Evolutionary conservation across 2,113 vertebrate species (phyloP).

Genomic region (Strigops habroptila): DNA sequence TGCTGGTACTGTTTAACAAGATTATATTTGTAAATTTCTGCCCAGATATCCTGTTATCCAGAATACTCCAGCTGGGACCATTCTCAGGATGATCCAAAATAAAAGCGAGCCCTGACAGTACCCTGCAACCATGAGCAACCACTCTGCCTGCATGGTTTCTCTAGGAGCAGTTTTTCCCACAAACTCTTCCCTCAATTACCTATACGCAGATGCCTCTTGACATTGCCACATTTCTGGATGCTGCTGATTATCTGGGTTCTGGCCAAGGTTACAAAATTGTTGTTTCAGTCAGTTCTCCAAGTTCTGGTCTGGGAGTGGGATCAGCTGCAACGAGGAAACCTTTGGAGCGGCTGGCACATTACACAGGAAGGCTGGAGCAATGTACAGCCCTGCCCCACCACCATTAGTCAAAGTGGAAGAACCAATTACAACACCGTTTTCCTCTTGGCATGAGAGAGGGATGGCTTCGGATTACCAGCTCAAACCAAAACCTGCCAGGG

Average conservation of each 20-base stretch:
- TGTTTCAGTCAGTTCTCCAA: not conserved
- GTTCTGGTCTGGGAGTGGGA: not conserved
- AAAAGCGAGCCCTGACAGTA: not conserved
- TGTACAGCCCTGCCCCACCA: fast-evolving
- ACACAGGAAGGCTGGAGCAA: not conserved
- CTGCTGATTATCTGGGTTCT: not conserved
- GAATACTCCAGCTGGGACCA: not conserved
- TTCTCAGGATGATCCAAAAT: not conserved
- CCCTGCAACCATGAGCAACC: not conserved
- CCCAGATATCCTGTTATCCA: not conserved
- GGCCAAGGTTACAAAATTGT: conserved; percentile 51
- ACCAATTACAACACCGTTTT: fast-evolving
- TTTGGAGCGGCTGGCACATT: not conserved
- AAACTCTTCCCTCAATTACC: conserved; percentile 36
- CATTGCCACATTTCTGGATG: conserved; percentile 23
- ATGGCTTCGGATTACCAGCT: not conserved
- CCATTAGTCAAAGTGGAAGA: not conserved
- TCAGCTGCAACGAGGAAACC: conserved; percentile 20
- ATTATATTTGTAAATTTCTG: not conserved
- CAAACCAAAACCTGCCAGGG: fast-evolving
- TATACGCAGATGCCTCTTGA: not conserved
- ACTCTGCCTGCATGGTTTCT: not conserved
- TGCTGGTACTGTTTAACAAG: not conserved
- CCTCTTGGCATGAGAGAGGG: not conserved
- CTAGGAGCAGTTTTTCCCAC: conserved; percentile 45